Evolutionary conservation across 2,797 vertebrate species (phyloP).

Genomic region (Sebastes itinus): DNA sequence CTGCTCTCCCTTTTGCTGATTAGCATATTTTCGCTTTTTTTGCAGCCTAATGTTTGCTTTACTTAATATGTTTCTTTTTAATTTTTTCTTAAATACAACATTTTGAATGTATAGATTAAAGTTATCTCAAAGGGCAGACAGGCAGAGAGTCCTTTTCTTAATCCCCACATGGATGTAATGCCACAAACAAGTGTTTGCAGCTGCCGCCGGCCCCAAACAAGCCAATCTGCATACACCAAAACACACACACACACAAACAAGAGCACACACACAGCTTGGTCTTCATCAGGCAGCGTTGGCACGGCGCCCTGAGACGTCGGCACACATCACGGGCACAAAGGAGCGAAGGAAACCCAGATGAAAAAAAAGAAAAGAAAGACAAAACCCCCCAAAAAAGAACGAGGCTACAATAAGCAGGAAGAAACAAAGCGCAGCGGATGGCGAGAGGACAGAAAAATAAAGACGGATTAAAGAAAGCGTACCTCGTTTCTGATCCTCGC

Average conservation of each 20-base stretch:
- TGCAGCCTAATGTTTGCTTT: neutral
- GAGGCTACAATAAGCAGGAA: conserved; percentile 27
- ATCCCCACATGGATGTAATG: conserved; percentile 52
- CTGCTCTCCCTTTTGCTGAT: neutral
- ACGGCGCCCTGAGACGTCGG: conserved; percentile 65
- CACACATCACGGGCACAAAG: conserved; percentile 74
- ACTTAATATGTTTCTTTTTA: neutral
- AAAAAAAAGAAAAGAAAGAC: conserved; percentile 21
- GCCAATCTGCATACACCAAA: conserved; percentile 72
- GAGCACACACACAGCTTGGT: conserved; percentile 43
- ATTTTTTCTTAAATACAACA: neutral
- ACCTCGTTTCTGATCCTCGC: conserved; percentile 58
- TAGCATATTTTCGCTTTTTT: neutral
- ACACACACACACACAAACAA: conserved; percentile 32
- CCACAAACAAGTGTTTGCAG: conserved; percentile 77
- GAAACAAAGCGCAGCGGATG: conserved; percentile 28
- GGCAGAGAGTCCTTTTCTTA: conserved; percentile 15
- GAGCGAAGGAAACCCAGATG: conserved; percentile 52
- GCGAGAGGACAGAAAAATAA: conserved; percentile 17
- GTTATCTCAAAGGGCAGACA: neutral
- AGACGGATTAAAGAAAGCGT: conserved; percentile 38
- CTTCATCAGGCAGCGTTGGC: conserved; percentile 66
- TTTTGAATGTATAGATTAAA: neutral
- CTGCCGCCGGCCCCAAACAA: conserved; percentile 79
- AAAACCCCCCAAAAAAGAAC: conserved; percentile 5